phyloP scores from a whole-genome alignment of 1,140 invertebrate species.

The Adoxophyes honmai region DNA sequence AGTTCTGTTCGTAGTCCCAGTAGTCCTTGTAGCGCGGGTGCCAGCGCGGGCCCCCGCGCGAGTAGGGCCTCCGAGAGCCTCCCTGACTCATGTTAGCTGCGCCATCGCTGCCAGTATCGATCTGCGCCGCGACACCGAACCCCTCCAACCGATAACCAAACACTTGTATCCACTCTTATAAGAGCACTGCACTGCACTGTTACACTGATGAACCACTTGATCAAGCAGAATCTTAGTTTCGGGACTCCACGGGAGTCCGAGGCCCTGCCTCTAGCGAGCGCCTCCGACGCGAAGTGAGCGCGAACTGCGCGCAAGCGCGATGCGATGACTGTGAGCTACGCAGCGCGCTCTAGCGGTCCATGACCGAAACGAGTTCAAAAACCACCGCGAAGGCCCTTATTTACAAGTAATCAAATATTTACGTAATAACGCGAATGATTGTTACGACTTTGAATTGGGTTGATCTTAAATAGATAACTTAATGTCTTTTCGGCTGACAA shows the following conservation, averaged over 20 bases:
- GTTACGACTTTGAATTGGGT: background rate
- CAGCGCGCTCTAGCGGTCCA: slow-evolving; percentile 39
- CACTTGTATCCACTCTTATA: slow-evolving; percentile 31
- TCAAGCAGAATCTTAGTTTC: slow-evolving; percentile 25
- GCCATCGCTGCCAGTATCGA: slow-evolving; percentile 60
- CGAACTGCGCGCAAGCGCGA: slow-evolving; percentile 52
- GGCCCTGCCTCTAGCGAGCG: slow-evolving; percentile 53
- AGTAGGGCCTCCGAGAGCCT: slow-evolving; percentile 64
- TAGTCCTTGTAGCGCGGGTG: slow-evolving; percentile 71
- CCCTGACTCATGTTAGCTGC: slow-evolving; percentile 64
- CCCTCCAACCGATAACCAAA: slow-evolving; percentile 21
- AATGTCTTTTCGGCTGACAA: background rate
- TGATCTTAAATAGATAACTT: background rate
- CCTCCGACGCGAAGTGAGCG: slow-evolving; percentile 55
- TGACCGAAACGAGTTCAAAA: slow-evolving; percentile 44
- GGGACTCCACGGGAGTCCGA: slow-evolving; percentile 44
- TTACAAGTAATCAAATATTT: slow-evolving; percentile 4
- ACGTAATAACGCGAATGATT: slow-evolving; percentile 6
- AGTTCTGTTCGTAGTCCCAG: slow-evolving; percentile 71
- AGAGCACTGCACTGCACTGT: slow-evolving; percentile 41
- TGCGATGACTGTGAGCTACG: slow-evolving; percentile 41
- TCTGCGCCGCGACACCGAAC: slow-evolving; percentile 37
- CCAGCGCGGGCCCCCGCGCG: slow-evolving; percentile 68
- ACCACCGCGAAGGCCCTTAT: slow-evolving; percentile 46
- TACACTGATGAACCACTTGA: slow-evolving; percentile 42